phyloP scores from a whole-genome alignment of 2,888 invertebrate species.

The Mallateleia sp. region DNA sequence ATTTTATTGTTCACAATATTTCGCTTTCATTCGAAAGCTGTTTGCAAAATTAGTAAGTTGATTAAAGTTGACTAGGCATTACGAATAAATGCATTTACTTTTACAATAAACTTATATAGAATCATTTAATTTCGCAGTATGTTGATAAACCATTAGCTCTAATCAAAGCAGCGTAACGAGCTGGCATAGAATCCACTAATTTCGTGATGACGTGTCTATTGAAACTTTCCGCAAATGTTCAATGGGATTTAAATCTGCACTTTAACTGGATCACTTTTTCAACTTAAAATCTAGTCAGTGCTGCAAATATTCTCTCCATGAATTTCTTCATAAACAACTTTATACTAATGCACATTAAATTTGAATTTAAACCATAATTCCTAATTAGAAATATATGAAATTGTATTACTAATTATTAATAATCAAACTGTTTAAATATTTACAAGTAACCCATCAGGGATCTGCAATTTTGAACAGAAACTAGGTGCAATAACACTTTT shows the following conservation, averaged over 20 bases:
- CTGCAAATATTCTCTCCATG: background rate
- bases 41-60: too few species aligned
- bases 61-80: background rate
- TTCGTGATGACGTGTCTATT: slow-evolving; percentile 25
- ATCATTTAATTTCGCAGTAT: background rate
- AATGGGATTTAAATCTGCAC: slow-evolving; percentile 43
- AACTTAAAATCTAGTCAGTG: slow-evolving; percentile 18
- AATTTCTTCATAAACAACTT: background rate
- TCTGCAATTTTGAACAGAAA: too few species aligned
- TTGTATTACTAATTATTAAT: too few species aligned
- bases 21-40: too few species aligned
- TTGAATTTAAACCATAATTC: too few species aligned
- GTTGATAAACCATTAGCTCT: slow-evolving; percentile 18
- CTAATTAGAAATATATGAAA: too few species aligned
- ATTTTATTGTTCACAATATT: too few species aligned
- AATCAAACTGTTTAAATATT: too few species aligned
- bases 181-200: slow-evolving; percentile 23
- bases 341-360: too few species aligned
- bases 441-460: too few species aligned
- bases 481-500: too few species aligned
- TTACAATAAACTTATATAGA: background rate
- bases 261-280: slow-evolving; percentile 45
- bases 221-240: slow-evolving; percentile 46
- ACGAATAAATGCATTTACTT: background rate
- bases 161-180: slow-evolving; percentile 24